Evolutionary conservation across 2,888 invertebrate genomes (phyloP), one percentile per base, ranked within the genome.

Genomic region (Calameuta filiformis): DNA sequence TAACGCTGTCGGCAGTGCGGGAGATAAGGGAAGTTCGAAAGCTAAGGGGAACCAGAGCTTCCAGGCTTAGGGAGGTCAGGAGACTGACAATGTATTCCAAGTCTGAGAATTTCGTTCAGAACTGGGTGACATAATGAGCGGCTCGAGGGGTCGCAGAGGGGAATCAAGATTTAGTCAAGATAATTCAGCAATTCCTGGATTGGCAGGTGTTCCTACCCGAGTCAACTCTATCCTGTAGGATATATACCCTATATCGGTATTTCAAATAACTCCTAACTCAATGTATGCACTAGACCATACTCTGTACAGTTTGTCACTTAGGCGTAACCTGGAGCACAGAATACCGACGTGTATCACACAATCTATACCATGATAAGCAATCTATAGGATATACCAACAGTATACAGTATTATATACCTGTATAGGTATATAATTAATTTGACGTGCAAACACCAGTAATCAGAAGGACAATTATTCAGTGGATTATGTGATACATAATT

Each of bases 301-400:
- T 81, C 81, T 79, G 80, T 76, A 79, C 81, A 83, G 84, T 81
- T 82, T 83, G 81, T 81, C 84, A 83, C 85, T 85, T 82, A 83
- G 81, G 77, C 9, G 56, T 56, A 9, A 23, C 56, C 23, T 23
- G 23, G 1, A 56, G 56, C 2, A 56, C 56, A 23, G 23, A 56
- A 3, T 56, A 23, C 23, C 23, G 9, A 56, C 23, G 15, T 56
- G 9, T 23, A 23, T 23, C 23, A 56, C 56, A 56, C 23, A 56
- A 56, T 56, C 56, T 56, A 15, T 15, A 56, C 9, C 9, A 56
- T 2, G 56, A 56, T 23, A 56, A 56, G 23, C 23, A 56, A 56
- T 56, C 56, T 56, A 56, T 56, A 56, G 0, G 23, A 56, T 56
- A 56, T 56, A 9, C 9, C 56, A 6, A 56, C 6, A 0, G 56